Conservation (phyloP, 2,113 vertebrate species). For the Kobus ellipsiprymnus region DNA sequence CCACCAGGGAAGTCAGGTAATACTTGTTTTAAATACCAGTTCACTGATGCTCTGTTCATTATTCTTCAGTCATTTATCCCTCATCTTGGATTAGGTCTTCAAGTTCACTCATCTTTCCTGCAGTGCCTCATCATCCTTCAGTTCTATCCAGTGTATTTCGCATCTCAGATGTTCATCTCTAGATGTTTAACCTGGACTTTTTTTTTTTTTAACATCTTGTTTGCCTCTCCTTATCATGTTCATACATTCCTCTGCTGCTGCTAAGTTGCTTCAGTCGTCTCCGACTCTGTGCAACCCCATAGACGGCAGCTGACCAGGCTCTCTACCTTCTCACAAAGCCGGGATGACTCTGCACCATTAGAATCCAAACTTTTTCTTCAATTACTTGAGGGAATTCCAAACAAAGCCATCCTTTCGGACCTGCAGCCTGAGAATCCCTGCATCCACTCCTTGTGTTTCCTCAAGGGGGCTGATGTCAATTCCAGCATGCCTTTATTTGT, state of each 20-base stretch:
- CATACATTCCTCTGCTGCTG: not conserved
- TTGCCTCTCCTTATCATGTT: not conserved
- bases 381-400: not conserved
- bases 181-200: not conserved
- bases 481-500: not conserved
- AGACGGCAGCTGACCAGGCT: no score
- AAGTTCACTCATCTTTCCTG: not conserved
- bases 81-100: not conserved
- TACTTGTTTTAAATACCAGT: not conserved
- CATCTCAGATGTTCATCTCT: not conserved
- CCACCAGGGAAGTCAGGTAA: not conserved
- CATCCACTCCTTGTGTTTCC: not conserved
- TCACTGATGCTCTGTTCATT: not conserved
- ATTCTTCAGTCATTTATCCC: not conserved
- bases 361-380: not conserved
- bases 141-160: not conserved
- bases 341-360: not conserved
- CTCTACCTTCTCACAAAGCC: not conserved
- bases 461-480: not conserved
- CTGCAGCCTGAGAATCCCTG: not conserved
- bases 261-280: no score
- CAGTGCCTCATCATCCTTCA: not conserved
- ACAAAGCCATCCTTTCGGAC: not conserved
- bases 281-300: no score
- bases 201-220: not conserved